Evolutionary conservation across 2,888 invertebrate species (phyloP).

Genomic region (Nysson spinosus): DNA sequence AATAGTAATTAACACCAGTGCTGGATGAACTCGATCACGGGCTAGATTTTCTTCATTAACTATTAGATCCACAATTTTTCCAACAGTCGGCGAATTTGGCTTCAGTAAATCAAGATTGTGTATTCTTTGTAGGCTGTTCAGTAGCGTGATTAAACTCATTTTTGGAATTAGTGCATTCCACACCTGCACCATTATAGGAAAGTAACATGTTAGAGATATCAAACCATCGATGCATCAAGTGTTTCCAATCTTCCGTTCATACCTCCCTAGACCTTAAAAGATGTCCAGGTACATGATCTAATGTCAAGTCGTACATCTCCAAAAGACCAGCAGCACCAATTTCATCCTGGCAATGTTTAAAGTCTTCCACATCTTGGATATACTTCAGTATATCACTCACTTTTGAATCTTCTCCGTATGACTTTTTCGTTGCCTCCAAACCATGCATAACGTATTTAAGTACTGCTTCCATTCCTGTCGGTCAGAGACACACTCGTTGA

Average conservation of each 20-base stretch:
- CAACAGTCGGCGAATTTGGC: constrained; percentile 78
- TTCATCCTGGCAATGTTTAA: constrained; percentile 77
- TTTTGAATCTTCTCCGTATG: constrained; percentile 75
- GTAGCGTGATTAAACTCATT: constrained; percentile 79
- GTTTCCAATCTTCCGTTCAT: neutral
- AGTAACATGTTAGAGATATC: neutral
- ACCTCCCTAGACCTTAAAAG: constrained; percentile 83
- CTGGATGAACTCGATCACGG: constrained; percentile 78
- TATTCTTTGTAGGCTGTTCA: constrained; percentile 81
- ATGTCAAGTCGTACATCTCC: constrained; percentile 79
- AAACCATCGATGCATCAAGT: neutral
- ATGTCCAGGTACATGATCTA: constrained; percentile 85
- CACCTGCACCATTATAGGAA: no score
- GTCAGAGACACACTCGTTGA: constrained; percentile 20
- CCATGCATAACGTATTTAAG: constrained; percentile 80
- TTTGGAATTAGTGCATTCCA: constrained; percentile 82
- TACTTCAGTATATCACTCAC: constrained; percentile 72
- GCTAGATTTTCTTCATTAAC: constrained; percentile 77
- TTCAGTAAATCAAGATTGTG: constrained; percentile 82
- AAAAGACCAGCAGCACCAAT: constrained; percentile 79
- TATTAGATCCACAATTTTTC: constrained; percentile 79
- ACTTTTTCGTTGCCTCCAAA: constrained; percentile 78
- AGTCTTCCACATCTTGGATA: constrained; percentile 66
- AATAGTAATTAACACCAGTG: constrained; percentile 81
- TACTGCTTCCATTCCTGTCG: constrained; percentile 63